Percentiles rank a stretch among this genome's conserved stretches.
Conservation (phyloP, 1,140 invertebrate species). For the Drosophila hydei region DNA sequence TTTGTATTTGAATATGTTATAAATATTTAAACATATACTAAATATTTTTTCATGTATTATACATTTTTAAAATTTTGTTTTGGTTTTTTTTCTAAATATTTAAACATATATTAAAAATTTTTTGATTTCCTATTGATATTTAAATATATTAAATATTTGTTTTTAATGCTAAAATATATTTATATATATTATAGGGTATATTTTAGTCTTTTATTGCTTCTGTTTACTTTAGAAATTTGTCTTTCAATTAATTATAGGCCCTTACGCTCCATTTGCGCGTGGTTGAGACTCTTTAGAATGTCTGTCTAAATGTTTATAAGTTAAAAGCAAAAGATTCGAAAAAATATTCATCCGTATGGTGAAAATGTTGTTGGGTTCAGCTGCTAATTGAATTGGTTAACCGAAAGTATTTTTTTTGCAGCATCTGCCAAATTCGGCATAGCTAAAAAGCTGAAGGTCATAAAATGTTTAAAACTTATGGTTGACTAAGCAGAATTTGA, state of each 20-base stretch:
- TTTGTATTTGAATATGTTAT: no score
- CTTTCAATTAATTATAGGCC: not conserved
- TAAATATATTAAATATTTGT: no score
- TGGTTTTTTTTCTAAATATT: no score
- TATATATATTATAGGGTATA: not conserved
- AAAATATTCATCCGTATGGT: not conserved
- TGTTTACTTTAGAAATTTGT: not conserved
- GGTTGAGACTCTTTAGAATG: not conserved
- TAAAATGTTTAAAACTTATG: conserved; percentile 36
- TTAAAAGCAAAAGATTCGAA: not conserved
- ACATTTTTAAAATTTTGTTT: no score
- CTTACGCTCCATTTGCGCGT: not conserved
- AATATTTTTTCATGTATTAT: no score
- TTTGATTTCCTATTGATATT: no score
- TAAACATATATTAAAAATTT: no score
- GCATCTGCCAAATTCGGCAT: conserved; percentile 11
- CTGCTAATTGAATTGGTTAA: conserved; percentile 8
- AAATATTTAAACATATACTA: no score
- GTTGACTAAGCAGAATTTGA: conserved; percentile 27
- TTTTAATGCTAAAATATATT: no score
- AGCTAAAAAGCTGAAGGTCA: conserved; percentile 14
- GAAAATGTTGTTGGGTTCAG: not conserved
- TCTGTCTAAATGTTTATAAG: not conserved
- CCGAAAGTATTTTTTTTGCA: conserved; percentile 2
- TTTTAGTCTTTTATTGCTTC: not conserved